Evolutionary conservation across 2,797 vertebrate species (phyloP), one percentile per base, ranked within the genome.

Genomic region (Paguma larvata): DNA sequence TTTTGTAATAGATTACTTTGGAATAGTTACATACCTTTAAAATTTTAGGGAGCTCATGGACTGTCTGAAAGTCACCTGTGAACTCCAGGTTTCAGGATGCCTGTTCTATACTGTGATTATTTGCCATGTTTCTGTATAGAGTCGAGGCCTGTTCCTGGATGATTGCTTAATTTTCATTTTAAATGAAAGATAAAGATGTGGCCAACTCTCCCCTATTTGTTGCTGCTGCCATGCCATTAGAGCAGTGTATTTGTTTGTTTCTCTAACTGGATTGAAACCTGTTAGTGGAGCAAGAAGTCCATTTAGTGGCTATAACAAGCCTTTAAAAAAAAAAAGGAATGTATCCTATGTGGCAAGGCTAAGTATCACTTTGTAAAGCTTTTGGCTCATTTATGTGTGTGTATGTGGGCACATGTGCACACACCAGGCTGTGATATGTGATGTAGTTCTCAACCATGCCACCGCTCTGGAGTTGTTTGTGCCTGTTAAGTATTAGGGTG

Each of bases 1-100:
- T 93, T 95, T 91, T 85, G 16, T 88, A 78, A 59, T 92, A 82
- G 56, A 53, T 44, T 93, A 51, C 25, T 95, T 62, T 82, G 79
- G 84, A 93, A 91, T 77, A 15, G 46, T 34, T 13, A 13, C 4
- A 25, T 84, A 6, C 13, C 15, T 91, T 79, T 70, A 86, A 32
- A 70, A 62, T 38, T 96, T 32, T 70, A 80, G n/a, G 59, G 53
- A 34, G 80, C 80, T 79, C 5, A 38, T 62, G 48, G 32, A 68
- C 51, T 85, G 6, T 70, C 70, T 73, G 65, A 93, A 85, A 51
- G n/a, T 77, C 16, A n/a, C 2, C 34, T 23, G 21, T 94, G 77
- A 65, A 62, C 7, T 95, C n/a, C 38, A 91, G 2, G 46, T 84
- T 84, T 92, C 34, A 44, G 41, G 80, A 32, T 80, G n/a, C 5